phyloP scores from a whole-genome alignment of 2,888 invertebrate genomes.

The Agrochola lota region DNA sequence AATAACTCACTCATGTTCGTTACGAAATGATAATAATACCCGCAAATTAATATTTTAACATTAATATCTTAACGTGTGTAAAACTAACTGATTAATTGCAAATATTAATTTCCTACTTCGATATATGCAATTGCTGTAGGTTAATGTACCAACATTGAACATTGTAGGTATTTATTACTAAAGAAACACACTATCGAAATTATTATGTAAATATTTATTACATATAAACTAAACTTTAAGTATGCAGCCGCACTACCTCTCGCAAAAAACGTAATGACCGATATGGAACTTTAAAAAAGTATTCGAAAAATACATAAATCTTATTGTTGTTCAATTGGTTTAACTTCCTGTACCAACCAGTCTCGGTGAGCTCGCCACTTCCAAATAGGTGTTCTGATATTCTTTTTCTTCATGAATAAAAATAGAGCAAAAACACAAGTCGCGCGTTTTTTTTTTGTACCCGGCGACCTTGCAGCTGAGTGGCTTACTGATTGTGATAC shows the following conservation, averaged over 20 bases:
- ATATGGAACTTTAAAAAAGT: slow-evolving; percentile 77
- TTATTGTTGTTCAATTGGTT: slow-evolving; percentile 86
- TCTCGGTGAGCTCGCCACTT: slow-evolving; percentile 80
- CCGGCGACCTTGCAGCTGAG: slow-evolving; percentile 87
- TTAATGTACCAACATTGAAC: slow-evolving; percentile 32
- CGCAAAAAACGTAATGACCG: slow-evolving; percentile 61
- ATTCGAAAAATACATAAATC: slow-evolving; percentile 87
- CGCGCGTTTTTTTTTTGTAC: slow-evolving; percentile 81
- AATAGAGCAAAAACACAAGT: slow-evolving; percentile 87
- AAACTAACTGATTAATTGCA: slow-evolving; percentile 52
- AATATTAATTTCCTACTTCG: slow-evolving; percentile 51
- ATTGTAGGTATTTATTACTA: slow-evolving; percentile 25
- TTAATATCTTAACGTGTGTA: slow-evolving; percentile 42
- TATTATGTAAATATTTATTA: slow-evolving; percentile 57
- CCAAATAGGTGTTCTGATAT: slow-evolving; percentile 89
- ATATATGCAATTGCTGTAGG: slow-evolving; percentile 28
- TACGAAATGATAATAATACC: slow-evolving; percentile 35
- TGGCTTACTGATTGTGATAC: slow-evolving; percentile 87
- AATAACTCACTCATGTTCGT: slow-evolving; percentile 20
- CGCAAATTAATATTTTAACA: slow-evolving; percentile 48
- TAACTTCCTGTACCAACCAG: slow-evolving; percentile 89
- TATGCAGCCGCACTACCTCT: slow-evolving; percentile 25
- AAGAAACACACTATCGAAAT: slow-evolving; percentile 38
- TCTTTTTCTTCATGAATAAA: slow-evolving; percentile 87
- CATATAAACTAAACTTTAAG: slow-evolving; percentile 47